Conservation (phyloP, 2,888 invertebrate genomes). For the Erebia palarica region DNA sequence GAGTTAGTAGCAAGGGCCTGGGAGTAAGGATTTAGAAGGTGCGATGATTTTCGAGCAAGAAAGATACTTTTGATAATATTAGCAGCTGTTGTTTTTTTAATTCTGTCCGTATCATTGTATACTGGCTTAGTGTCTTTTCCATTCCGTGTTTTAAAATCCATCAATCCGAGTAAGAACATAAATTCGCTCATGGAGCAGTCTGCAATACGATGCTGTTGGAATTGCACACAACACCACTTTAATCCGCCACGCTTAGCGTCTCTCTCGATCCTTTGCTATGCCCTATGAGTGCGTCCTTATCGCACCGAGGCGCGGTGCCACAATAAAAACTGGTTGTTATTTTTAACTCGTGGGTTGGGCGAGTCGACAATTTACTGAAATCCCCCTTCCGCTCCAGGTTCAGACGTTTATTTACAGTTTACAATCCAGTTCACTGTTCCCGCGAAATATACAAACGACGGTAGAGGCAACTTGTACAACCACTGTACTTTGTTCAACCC, state of each 20-base stretch:
- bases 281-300: conserved; percentile 70
- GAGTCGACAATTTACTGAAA: conserved; percentile 69
- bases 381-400: conserved; percentile 72
- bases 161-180: conserved; percentile 33
- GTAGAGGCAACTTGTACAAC: background rate
- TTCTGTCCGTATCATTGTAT: background rate
- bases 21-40: too few species aligned
- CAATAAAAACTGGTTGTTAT: conserved; percentile 81
- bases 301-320: conserved; percentile 69
- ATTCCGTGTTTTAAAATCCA: background rate
- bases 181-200: conserved; percentile 48
- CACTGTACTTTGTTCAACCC: too few species aligned
- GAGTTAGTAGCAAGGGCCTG: too few species aligned
- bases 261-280: conserved; percentile 62
- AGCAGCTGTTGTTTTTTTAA: background rate
- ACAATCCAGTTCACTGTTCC: conserved; percentile 31
- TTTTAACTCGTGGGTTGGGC: conserved; percentile 77
- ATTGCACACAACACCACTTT: conserved; percentile 72
- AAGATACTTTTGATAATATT: background rate
- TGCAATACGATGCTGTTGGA: conserved; percentile 62
- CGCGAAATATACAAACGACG: background rate
- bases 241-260: conserved; percentile 73
- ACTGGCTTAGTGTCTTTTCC: background rate
- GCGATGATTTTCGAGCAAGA: too few species aligned
- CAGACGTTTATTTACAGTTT: conserved; percentile 49